Base-by-base conservation (phyloP, 2,113 vertebrate species). In the Chionis minor region DNA sequence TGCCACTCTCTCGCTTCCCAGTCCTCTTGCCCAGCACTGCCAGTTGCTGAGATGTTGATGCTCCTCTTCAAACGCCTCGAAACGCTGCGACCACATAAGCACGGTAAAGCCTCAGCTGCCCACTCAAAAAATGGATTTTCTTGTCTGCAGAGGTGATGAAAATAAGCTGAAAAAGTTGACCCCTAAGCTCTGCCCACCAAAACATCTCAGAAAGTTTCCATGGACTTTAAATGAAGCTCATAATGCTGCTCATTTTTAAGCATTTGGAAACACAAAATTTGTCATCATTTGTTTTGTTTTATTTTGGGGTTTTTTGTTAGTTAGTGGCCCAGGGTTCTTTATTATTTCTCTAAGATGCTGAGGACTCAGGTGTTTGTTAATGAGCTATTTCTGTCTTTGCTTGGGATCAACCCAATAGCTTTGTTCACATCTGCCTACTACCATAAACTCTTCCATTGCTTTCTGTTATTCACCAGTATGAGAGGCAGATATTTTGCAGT, bases 1-100 rank as follows among this genome's bases (percentile, higher is more conserved):
- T 79, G 42, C 77, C 0, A 0, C 20, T 67, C 9, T 3, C 38
- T 63, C 0, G 0, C 30, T 42, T 75, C 0, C 0, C 56, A 33
- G 35, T 28, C 33, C 55, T 86, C 51, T 42, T 74, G 71, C 56
- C 44, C 51, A 51, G 49, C 22, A 11, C 49, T 49, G 49, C 22
- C 49, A 12, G 52, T 44, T 4, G 1, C 72, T 71, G 51, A 6
- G 42, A 16, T n/a, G 16, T 28, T 56, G 28, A 4, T 3, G 10
- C 9, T 45, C 62, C 35, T 45, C 70, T 87, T 74, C 70, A 55
- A 71, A 73, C 42, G 19, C 30, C 42, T 40, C 21, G 9, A 38
- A 38, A 1, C 47, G 23, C 72, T 62, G 38, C 0, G 0, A 40
- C 32, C 8, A 1, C 10, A 26, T 16, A 10, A 77, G 42, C 33